A percentile compares a stretch with the other conserved stretches of the same genome.
Evolutionary conservation across 1,140 invertebrate genomes (phyloP).

Genomic region (Heliothis subflexa): DNA sequence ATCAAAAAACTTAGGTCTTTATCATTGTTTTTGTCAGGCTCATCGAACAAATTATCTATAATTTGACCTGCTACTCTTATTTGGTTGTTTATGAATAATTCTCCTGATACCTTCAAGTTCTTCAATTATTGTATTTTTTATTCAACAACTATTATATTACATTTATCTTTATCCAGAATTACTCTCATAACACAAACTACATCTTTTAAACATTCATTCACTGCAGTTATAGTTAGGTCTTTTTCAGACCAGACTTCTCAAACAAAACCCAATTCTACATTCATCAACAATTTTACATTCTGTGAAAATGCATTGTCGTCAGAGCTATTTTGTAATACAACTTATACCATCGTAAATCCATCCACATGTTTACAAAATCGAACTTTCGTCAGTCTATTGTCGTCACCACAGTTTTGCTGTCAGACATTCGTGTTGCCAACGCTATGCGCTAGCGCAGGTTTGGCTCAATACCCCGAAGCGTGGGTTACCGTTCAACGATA

Average conservation of each 20-base stretch:
- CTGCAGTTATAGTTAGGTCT: neutral
- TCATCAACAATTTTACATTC: neutral
- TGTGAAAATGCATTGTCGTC: neutral
- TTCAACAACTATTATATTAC: too few relatives aligned
- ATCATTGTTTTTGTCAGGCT: too few relatives aligned
- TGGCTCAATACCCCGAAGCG: conserved; percentile 59
- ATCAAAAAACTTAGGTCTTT: too few relatives aligned
- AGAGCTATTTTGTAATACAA: neutral
- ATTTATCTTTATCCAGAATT: too few relatives aligned
- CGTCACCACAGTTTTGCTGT: conserved; percentile 29
- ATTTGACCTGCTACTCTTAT: too few relatives aligned
- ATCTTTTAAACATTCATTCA: too few relatives aligned
- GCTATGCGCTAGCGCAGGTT: conserved; percentile 38
- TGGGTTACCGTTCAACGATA: conserved; percentile 60
- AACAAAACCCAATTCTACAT: neutral
- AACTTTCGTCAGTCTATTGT: conserved; percentile 40
- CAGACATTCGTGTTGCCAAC: conserved; percentile 47
- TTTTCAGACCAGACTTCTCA: neutral
- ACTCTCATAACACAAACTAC: too few relatives aligned
- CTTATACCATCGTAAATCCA: neutral
- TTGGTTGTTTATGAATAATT: too few relatives aligned
- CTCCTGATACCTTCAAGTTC: too few relatives aligned
- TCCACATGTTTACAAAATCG: conserved; percentile 52
- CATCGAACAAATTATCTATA: too few relatives aligned
- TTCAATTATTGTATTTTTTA: too few relatives aligned